A percentile compares a stretch with the other conserved stretches of the same genome.
These are phyloP conservation scores for Maccullochella peelii DNA, from an alignment of 2,113 vertebrate genomes.

Conservation along the genomic window DNA sequence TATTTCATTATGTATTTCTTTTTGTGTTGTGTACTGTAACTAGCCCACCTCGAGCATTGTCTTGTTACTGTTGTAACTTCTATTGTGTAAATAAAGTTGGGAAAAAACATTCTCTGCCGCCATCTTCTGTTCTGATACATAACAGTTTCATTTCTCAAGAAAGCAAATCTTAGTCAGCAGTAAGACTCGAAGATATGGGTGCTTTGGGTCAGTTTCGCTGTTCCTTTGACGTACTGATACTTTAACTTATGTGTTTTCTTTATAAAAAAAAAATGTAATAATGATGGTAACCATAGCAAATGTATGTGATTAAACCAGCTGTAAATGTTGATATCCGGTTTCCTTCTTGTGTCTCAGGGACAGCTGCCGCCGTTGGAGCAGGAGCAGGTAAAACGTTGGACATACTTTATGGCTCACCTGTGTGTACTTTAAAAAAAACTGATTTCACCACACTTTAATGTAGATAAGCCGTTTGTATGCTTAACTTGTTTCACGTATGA, in stretches of 20 bases:
- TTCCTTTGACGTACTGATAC: background rate
- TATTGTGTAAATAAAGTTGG: too few relatives aligned
- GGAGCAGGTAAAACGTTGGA: constrained; percentile 40
- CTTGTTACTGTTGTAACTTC: too few relatives aligned
- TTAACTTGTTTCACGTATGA: too few relatives aligned
- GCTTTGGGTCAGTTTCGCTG: background rate
- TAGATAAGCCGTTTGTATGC: background rate
- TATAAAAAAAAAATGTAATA: background rate
- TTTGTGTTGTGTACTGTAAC: too few relatives aligned
- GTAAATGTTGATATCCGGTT: background rate
- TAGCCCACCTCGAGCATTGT: too few relatives aligned
- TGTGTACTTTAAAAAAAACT: background rate
- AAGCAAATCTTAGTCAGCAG: too few relatives aligned
- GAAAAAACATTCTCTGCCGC: too few relatives aligned
- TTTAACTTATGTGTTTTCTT: background rate
- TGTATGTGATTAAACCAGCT: background rate
- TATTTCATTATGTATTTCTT: too few relatives aligned
- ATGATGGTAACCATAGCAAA: background rate
- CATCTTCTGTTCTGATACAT: too few relatives aligned
- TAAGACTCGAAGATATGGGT: background rate
- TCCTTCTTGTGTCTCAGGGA: constrained; percentile 19
- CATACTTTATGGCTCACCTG: background rate
- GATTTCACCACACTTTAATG: background rate
- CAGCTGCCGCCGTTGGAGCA: fast-evolving
- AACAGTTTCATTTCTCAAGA: too few relatives aligned